Evolutionary conservation across 1,140 invertebrate genomes (phyloP).

Genomic region (Kradibia gibbosae): DNA sequence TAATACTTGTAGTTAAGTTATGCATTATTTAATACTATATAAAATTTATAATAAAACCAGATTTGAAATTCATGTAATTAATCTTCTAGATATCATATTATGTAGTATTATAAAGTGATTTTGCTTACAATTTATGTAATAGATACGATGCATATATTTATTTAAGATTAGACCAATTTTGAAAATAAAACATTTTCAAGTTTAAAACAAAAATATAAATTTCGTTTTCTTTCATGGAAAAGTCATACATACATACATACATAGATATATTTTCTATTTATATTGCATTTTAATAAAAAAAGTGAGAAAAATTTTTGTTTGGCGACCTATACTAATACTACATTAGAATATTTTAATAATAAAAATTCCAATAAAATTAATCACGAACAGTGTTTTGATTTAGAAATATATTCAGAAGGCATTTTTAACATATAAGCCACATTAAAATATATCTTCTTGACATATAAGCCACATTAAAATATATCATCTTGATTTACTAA

Average conservation of each 20-base stretch:
- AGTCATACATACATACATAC: neutral
- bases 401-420: no score
- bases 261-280: neutral
- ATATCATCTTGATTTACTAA: no score
- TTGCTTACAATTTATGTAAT: slow-evolving; percentile 38
- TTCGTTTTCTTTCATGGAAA: no score
- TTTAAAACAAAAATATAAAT: neutral
- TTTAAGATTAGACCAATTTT: slow-evolving; percentile 17
- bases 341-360: no score
- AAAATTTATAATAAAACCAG: slow-evolving; percentile 1
- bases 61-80: slow-evolving; percentile 13
- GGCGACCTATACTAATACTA: no score
- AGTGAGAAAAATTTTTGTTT: neutral
- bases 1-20: slow-evolving; percentile 39
- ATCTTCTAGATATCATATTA: neutral
- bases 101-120: slow-evolving; percentile 8
- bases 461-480: no score
- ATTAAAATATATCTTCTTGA: no score
- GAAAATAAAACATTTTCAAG: slow-evolving; percentile 34
- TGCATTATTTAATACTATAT: neutral
- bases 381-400: no score
- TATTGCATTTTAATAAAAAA: neutral
- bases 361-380: no score
- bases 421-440: no score
- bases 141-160: slow-evolving; percentile 5